Evolutionary conservation across 2,797 vertebrate species (phyloP).

Genomic region (Lacerta agilis): DNA sequence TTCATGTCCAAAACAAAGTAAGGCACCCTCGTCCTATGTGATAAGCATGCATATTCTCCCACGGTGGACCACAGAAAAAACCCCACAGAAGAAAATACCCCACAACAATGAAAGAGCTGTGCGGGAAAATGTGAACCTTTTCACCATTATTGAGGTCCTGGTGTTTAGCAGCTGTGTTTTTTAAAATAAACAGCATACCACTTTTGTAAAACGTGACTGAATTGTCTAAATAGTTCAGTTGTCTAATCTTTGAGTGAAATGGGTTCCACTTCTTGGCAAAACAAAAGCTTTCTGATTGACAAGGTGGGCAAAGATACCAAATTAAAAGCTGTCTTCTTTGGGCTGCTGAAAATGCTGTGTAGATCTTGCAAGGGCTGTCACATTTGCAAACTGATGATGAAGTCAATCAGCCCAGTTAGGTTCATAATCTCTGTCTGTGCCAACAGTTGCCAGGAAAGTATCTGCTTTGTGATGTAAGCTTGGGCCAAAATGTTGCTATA

Average conservation of each 20-base stretch:
- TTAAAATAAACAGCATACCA: not conserved
- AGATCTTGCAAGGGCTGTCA: not conserved
- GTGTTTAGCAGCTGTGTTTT: not conserved
- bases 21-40: too few species aligned
- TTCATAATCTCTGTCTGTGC: not conserved
- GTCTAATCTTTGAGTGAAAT: not conserved
- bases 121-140: too few species aligned
- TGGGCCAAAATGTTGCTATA: too few species aligned
- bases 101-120: too few species aligned
- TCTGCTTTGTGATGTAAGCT: too few species aligned
- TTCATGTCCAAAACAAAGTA: too few species aligned
- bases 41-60: too few species aligned
- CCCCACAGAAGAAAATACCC: too few species aligned
- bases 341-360: not conserved
- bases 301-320: not conserved
- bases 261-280: not conserved
- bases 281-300: not conserved
- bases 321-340: not conserved
- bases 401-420: not conserved
- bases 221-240: not conserved
- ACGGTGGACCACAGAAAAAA: too few species aligned
- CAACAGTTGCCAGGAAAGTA: not conserved
- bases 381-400: not conserved
- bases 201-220: not conserved
- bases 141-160: too few species aligned